Percentiles rank a stretch among this genome's conserved stretches.
phyloP scores from a whole-genome alignment of 2,888 invertebrate species.

The Drosophila suboccidentalis region DNA sequence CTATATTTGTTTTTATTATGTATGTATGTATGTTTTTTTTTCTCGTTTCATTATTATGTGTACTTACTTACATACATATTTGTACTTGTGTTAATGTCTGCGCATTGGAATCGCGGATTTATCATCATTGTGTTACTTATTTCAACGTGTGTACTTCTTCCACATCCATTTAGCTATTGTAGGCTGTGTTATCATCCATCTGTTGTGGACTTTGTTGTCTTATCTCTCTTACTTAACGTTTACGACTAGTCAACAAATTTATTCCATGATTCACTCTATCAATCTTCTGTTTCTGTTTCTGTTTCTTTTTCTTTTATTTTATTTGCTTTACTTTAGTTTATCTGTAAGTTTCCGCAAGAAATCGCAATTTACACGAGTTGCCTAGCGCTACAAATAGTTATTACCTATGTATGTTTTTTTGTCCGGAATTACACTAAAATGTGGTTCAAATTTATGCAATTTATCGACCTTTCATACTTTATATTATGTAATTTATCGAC shows the following conservation, averaged over 20 bases:
- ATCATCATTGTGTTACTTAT: slow-evolving; percentile 36
- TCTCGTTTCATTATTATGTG: slow-evolving; percentile 1
- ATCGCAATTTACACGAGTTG: neutral
- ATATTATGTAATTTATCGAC: neutral
- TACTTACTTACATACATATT: neutral
- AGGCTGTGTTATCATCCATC: slow-evolving; percentile 36
- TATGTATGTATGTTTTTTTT: slow-evolving; percentile 1
- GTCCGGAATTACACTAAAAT: neutral
- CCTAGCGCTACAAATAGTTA: neutral
- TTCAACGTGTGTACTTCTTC: slow-evolving; percentile 16
- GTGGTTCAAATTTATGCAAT: neutral
- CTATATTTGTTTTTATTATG: slow-evolving; percentile 21
- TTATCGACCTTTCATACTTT: neutral
- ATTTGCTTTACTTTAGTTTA: neutral
- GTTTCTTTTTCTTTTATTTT: neutral
- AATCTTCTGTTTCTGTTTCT: neutral
- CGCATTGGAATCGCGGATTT: slow-evolving; percentile 56
- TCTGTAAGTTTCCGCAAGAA: neutral
- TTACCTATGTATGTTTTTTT: neutral
- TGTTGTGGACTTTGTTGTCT: slow-evolving; percentile 32
- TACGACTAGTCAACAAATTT: slow-evolving; percentile 14
- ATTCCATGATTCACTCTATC: slow-evolving; percentile 12
- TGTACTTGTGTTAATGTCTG: slow-evolving; percentile 46
- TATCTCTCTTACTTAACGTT: slow-evolving; percentile 28
- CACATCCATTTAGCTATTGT: neutral